Evolutionary conservation across 1,140 invertebrate species (phyloP), one percentile per base, ranked within the genome.

Genomic region (Acromyrmex echinatior): DNA sequence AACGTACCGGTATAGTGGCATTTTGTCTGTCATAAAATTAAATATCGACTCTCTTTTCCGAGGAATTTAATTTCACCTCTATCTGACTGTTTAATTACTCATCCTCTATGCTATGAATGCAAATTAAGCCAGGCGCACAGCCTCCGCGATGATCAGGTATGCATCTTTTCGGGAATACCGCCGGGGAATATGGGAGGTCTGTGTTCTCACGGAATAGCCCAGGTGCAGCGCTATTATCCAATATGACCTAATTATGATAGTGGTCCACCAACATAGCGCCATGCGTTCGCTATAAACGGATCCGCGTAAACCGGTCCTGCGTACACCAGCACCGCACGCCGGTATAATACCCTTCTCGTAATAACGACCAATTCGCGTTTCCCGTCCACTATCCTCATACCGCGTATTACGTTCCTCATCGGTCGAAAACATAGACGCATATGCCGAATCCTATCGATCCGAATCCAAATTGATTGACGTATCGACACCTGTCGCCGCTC

Each of bases 241-340:
- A 86, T 80, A 90, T 92, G 92, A 93, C 92, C 92, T 92, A 93
- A 93, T 93, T 93, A 93, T 92, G 82, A 85, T 82, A 84, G 84
- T 82, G 89, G 87, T 90, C 56, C 49, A 87, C 70, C 87, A 65
- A 70, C 65, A 68, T 86, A 88, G 81, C 86, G 77, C 86, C 74
- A 82, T 87, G 79, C 84, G 79, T 85, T 66, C 79, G 88, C 86
- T 90, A 90, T 89, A 90, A 90, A 90, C 84, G 89, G 88, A 90
- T 53, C 78, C 74, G 85, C 88, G 86, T 90, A 90, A 90, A 90
- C 86, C 88, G 84, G 66, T 68, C 53, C 78, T 87, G 85, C 88
- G 62, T 87, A 56, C 65, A 74, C 68, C 81, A 63, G 84, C 78
- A 74, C 78, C 60, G 39, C 76, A 76, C 88, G 66, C 74, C 49